A percentile compares a stretch with the other conserved stretches of the same genome.
Evolutionary conservation across 2,797 vertebrate species (phyloP).

Genomic region (Labroides dimidiatus): DNA sequence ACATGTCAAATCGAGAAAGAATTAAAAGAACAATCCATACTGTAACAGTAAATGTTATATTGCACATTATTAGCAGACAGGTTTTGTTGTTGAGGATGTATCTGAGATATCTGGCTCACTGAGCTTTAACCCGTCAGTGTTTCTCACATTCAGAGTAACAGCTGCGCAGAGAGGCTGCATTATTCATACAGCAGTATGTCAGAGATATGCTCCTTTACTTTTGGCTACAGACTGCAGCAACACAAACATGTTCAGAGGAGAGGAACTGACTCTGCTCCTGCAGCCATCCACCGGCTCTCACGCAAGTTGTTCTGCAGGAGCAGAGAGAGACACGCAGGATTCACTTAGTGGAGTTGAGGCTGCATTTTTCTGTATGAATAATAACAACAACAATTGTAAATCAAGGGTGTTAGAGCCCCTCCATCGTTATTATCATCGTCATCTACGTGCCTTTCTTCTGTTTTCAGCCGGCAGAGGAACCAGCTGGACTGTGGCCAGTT

Average conservation of each 20-base stretch:
- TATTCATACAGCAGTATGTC: not conserved
- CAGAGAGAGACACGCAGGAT: not conserved
- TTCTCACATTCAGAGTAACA: not conserved
- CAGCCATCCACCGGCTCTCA: conserved; percentile 7
- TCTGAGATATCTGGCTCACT: not conserved
- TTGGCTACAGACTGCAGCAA: conserved; percentile 17
- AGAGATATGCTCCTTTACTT: not conserved
- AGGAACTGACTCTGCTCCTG: conserved; percentile 9
- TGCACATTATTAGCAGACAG: not conserved
- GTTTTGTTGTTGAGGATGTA: not conserved
- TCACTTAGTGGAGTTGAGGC: not conserved
- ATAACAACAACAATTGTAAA: not conserved
- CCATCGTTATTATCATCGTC: not conserved
- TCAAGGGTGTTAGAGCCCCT: not conserved
- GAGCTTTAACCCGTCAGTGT: not conserved
- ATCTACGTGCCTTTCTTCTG: not conserved
- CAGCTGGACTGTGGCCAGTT: conserved; percentile 6
- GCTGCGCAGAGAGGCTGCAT: not conserved
- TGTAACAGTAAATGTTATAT: not conserved
- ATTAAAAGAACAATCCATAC: not conserved
- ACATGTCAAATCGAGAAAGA: not conserved
- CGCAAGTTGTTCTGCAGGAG: conserved; percentile 15
- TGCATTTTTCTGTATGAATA: not conserved
- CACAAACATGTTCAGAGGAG: conserved; percentile 9
- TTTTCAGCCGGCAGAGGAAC: not conserved